phyloP scores from a whole-genome alignment of 2,797 vertebrate species.

The Poeciliopsis turneri region DNA sequence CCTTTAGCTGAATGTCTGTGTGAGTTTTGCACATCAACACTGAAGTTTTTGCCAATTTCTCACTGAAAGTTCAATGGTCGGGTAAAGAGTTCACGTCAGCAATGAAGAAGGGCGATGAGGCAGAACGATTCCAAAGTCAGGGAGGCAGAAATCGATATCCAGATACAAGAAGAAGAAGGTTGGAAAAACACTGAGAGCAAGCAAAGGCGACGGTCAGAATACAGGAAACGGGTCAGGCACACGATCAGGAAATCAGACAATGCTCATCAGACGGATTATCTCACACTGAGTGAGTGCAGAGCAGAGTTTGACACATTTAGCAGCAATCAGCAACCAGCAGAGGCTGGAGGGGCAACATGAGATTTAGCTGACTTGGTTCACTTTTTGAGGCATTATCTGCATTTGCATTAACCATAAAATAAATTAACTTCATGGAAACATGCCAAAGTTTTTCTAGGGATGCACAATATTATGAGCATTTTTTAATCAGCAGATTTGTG shows the following conservation, averaged over 20 bases:
- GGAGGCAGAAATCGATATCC: too few relatives aligned
- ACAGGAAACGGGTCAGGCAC: background rate
- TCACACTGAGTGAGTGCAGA: background rate
- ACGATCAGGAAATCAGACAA: background rate
- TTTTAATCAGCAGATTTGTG: too few relatives aligned
- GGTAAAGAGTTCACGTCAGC: too few relatives aligned
- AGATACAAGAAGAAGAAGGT: too few relatives aligned
- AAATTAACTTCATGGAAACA: too few relatives aligned
- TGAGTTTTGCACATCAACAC: background rate
- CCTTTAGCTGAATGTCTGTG: background rate
- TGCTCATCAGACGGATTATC: background rate
- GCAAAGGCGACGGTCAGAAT: background rate
- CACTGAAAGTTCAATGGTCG: background rate
- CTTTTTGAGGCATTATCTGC: background rate
- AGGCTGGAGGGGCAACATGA: background rate
- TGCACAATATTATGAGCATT: too few relatives aligned
- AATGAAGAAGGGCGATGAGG: too few relatives aligned
- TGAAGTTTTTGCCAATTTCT: background rate
- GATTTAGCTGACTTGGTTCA: background rate
- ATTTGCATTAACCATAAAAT: too few relatives aligned
- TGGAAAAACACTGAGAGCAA: too few relatives aligned
- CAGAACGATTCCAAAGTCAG: too few relatives aligned
- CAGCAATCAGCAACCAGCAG: background rate
- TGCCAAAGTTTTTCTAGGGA: too few relatives aligned
- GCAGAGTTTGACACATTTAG: background rate